phyloP scores from a whole-genome alignment of 1,140 invertebrate species.

The Leptoteleia sp. region DNA sequence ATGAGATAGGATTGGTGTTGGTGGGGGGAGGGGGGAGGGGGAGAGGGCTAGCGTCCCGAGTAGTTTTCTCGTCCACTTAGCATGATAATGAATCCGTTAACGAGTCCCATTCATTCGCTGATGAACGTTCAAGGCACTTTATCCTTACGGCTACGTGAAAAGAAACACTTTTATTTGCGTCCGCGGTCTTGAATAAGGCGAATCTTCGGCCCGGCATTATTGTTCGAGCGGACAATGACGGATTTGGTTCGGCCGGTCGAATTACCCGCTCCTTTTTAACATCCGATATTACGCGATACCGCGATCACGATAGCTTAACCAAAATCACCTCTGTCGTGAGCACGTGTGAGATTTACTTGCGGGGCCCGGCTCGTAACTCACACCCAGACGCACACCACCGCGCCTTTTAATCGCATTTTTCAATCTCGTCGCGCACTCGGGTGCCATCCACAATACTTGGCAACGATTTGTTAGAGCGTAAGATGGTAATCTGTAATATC shows the following conservation, averaged over 20 bases:
- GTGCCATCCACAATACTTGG: constrained; percentile 51
- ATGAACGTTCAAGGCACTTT: constrained; percentile 48
- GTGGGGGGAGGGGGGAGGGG: constrained; percentile 1
- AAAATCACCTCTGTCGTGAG: constrained; percentile 4
- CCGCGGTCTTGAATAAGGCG: constrained; percentile 6
- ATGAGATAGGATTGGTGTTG: too few relatives aligned
- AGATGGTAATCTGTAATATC: constrained; percentile 64
- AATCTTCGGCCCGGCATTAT: constrained; percentile 7
- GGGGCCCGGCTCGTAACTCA: constrained; percentile 27
- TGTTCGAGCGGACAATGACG: constrained; percentile 25
- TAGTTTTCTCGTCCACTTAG: constrained; percentile 54
- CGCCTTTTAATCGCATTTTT: constrained; percentile 55
- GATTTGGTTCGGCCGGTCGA: constrained; percentile 13
- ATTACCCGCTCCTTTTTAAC: constrained; percentile 15
- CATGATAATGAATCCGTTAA: constrained; percentile 64
- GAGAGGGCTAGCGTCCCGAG: constrained; percentile 1
- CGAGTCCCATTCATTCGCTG: constrained; percentile 57
- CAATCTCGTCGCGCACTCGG: constrained; percentile 38
- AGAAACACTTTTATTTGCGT: constrained; percentile 51
- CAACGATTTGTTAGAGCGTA: constrained; percentile 54
- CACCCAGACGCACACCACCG: constrained; percentile 23
- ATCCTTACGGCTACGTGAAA: constrained; percentile 24
- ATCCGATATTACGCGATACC: constrained; percentile 6
- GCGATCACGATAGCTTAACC: too few relatives aligned
- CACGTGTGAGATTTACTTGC: constrained; percentile 21